Percentiles rank a stretch among this genome's conserved stretches.
phyloP scores from a whole-genome alignment of 2,113 vertebrate species.

The Myotis yumanensis region DNA sequence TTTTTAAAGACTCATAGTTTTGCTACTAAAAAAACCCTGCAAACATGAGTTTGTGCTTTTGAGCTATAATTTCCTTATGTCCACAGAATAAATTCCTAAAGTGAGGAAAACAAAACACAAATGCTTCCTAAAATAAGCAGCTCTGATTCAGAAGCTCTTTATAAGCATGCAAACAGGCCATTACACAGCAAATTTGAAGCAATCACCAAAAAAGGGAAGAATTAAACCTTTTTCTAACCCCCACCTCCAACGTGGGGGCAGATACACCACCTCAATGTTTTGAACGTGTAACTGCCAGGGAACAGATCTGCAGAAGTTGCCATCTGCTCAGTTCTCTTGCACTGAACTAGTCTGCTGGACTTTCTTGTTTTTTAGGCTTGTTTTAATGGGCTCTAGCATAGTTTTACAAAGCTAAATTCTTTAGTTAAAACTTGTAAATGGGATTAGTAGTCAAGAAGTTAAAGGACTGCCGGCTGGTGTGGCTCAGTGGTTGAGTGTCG shows the following conservation, averaged over 20 bases:
- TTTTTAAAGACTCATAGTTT: background rate
- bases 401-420: background rate
- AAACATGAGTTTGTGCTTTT: background rate
- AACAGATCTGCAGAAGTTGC: background rate
- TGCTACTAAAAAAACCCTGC: background rate
- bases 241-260: background rate
- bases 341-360: background rate
- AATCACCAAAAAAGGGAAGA: background rate
- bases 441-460: background rate
- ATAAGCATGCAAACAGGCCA: background rate
- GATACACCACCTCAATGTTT: background rate
- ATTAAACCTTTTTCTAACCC: background rate
- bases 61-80: slow-evolving; percentile 42
- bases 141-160: background rate
- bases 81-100: background rate
- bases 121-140: slow-evolving; percentile 26
- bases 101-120: background rate
- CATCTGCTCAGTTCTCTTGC: background rate
- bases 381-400: background rate
- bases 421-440: background rate
- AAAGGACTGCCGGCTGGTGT: background rate
- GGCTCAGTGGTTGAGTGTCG: background rate
- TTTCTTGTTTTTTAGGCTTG: background rate
- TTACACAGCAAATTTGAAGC: background rate
- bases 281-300: background rate